phyloP scores from a whole-genome alignment of 2,797 vertebrate genomes.

The Podargus strigoides region DNA sequence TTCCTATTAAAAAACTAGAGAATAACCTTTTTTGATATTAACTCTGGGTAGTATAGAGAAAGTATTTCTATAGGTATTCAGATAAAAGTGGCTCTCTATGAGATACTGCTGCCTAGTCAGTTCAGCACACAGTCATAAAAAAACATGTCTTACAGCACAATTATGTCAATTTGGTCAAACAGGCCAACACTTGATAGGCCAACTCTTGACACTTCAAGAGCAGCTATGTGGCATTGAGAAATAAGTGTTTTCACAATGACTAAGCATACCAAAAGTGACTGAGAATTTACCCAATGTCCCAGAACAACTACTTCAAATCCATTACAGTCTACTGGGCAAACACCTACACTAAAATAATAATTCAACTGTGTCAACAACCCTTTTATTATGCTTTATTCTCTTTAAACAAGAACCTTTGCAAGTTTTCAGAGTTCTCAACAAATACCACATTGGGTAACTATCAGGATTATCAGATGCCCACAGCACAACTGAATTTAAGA shows the following conservation, averaged over 20 bases:
- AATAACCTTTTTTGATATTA: background rate
- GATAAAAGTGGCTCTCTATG: background rate
- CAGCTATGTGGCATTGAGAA: slow-evolving; percentile 34
- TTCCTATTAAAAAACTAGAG: background rate
- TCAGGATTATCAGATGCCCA: background rate
- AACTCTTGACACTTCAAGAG: background rate
- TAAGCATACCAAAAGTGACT: slow-evolving; percentile 22
- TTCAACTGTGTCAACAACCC: slow-evolving; percentile 22
- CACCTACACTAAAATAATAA: slow-evolving; percentile 21
- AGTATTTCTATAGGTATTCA: background rate
- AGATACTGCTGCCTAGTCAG: background rate
- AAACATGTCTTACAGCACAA: background rate
- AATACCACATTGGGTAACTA: background rate
- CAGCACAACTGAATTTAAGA: background rate
- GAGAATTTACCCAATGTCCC: slow-evolving; percentile 50
- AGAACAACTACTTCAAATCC: slow-evolving; percentile 62
- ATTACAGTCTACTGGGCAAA: slow-evolving; percentile 61
- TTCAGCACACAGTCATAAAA: background rate
- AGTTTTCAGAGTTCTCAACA: background rate
- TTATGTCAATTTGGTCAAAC: background rate
- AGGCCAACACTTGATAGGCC: slow-evolving; percentile 5
- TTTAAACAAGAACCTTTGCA: background rate
- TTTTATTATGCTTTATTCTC: background rate
- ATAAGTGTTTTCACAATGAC: slow-evolving; percentile 41
- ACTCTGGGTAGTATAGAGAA: background rate